Conservation (phyloP, 2,888 invertebrate genomes). For the Myopa tessellatipennis region DNA sequence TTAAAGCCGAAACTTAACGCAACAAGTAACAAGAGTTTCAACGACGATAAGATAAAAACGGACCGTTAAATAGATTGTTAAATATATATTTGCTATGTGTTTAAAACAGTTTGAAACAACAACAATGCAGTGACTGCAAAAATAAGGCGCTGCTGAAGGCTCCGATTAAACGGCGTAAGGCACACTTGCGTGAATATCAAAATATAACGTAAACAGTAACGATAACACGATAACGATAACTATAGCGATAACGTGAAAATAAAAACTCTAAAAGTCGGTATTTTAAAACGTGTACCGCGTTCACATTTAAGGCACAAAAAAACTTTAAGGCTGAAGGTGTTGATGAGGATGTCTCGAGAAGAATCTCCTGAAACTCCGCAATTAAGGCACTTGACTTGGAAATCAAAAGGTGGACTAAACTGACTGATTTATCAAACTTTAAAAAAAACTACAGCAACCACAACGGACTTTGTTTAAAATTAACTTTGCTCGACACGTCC, state of each 20-base stretch:
- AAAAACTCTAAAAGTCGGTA: constrained; percentile 8
- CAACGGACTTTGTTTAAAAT: constrained; percentile 20
- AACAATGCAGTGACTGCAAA: constrained; percentile 26
- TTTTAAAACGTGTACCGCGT: constrained; percentile 42
- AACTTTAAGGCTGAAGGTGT: constrained; percentile 35
- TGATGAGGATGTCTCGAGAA: constrained; percentile 22
- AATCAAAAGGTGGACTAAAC: background rate
- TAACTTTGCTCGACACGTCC: constrained; percentile 2
- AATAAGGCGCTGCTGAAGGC: constrained; percentile 37
- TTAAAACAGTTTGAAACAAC: constrained; percentile 22
- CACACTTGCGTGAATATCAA: constrained; percentile 34
- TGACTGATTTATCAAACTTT: background rate
- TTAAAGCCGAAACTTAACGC: constrained; percentile 46
- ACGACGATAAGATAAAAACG: background rate
- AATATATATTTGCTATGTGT: background rate
- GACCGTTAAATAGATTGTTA: background rate
- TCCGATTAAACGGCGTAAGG: constrained; percentile 32
- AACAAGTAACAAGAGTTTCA: constrained; percentile 22
- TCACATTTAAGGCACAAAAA: constrained; percentile 45
- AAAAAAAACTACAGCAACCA: constrained; percentile 6
- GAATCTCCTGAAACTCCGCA: constrained; percentile 29
- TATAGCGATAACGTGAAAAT: constrained; percentile 14
- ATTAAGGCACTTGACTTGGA: constrained; percentile 37
- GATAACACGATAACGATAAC: constrained; percentile 14
- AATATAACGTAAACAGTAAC: background rate